Evolutionary conservation across 1,140 invertebrate species (phyloP), one percentile per base, ranked within the genome.

Genomic region (Lineus longissimus): DNA sequence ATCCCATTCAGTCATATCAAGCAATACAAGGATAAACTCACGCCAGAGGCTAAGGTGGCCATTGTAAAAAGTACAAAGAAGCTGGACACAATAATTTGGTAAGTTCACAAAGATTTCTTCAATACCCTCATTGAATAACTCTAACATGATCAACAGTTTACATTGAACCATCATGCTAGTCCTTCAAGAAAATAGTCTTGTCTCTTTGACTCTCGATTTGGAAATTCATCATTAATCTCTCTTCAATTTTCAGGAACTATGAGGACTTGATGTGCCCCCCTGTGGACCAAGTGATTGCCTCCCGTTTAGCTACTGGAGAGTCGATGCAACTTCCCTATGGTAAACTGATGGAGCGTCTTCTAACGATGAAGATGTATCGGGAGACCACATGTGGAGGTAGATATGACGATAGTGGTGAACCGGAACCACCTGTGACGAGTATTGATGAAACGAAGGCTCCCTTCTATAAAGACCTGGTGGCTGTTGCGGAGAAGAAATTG

Each of bases 281-380:
- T 13, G 70, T 72, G 11, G 78, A 81, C 51, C 33, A 73, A 45
- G 66, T 74, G 0, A 70, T 81, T 22, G 29, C 62, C 27, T 17
- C 61, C 4, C 62, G 78, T 59, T 55, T 81, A 1, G 25, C 57
- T 9, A 33, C 56, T 15, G 70, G 70, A 6, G 72, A 73, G 62
- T 22, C 47, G 30, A 62, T 78, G 0, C 70, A 59, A n/a, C 64
- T 80, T n/a, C 66, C 76, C 6, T 76, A 70, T 65, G 79, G 79
- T 1, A 81, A 81, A 63, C 63, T 81, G 4, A 68, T 81, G 59
- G 79, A 81, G 51, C 59, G 78, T 47, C 57, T 81, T 1, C 58
- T 81, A 17, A 66, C 68, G 2, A 59, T 79, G 7, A 73, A 70
- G 61, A 62, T 74, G 43, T 56, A 68, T 17, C 40, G 63, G 15